A percentile compares a stretch with the other conserved stretches of the same genome.
Evolutionary conservation across 2,888 invertebrate genomes (phyloP).

Genomic region (Rhaphigaster nebulosa): DNA sequence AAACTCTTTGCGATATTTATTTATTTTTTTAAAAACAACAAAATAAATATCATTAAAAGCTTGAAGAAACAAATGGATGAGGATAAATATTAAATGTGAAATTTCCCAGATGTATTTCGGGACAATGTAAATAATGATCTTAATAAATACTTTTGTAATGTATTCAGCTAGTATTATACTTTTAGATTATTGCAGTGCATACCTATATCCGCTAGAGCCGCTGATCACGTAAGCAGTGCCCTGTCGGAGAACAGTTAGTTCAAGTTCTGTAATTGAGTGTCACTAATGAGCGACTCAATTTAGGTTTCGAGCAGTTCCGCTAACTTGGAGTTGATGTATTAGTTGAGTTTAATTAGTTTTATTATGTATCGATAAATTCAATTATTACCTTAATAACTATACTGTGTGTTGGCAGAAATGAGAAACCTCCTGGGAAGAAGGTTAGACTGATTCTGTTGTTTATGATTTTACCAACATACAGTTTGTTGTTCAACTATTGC

Average conservation of each 20-base stretch:
- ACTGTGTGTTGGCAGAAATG: no score
- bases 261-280: constrained; percentile 2
- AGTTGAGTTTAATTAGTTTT: neutral
- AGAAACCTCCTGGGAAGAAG: no score
- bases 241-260: neutral
- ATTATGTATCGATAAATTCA: neutral
- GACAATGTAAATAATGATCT: no score
- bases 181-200: neutral
- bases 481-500: no score
- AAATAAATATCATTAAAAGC: no score
- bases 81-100: neutral
- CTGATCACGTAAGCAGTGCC: neutral
- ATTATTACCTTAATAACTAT: no score
- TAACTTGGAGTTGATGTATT: neutral
- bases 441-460: no score
- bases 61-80: neutral
- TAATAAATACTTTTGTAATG: neutral
- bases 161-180: neutral
- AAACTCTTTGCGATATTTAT: no score
- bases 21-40: no score
- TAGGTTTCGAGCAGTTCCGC: neutral
- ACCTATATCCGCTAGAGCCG: neutral
- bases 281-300: neutral
- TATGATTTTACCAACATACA: no score
- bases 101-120: no score